These are phyloP conservation scores for Agrotis puta DNA, from an alignment of 2,888 invertebrate genomes.

Conservation along the genomic window DNA sequence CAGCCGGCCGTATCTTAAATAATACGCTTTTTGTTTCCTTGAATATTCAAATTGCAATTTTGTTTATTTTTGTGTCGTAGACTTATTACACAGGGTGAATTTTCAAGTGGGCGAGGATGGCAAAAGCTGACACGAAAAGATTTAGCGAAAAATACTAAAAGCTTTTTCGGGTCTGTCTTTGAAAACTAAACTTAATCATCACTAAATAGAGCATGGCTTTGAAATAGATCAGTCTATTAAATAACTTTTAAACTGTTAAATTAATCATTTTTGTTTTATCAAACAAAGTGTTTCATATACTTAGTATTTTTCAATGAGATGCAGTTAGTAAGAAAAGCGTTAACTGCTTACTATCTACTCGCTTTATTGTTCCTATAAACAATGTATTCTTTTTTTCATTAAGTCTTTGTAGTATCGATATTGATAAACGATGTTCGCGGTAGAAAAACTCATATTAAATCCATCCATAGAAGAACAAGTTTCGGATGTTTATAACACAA, in stretches of 20 bases:
- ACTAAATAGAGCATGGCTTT: no score
- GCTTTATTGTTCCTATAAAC: no score
- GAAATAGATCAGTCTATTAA: background rate
- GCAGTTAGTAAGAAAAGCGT: background rate
- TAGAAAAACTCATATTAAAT: conserved; percentile 15
- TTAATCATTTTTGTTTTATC: background rate
- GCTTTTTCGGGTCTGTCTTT: no score
- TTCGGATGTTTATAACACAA: conserved; percentile 32
- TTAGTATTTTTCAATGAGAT: background rate
- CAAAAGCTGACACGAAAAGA: no score
- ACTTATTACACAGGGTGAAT: conserved; percentile 5
- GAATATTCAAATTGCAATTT: conserved; percentile 51
- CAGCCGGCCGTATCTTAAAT: conserved; percentile 64
- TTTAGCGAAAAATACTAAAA: no score
- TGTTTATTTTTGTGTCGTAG: conserved; percentile 31
- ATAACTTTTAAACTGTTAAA: background rate
- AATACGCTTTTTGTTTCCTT: conserved; percentile 65
- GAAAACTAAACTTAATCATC: no score
- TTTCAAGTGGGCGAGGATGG: no score
- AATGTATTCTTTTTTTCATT: no score
- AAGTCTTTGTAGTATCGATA: no score
- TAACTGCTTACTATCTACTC: conserved; percentile 55
- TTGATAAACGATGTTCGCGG: background rate
- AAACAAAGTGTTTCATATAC: background rate
- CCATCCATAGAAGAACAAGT: conserved; percentile 13